Base-by-base conservation (phyloP, 1,140 invertebrate genomes). In the Procambarus clarkii region DNA sequence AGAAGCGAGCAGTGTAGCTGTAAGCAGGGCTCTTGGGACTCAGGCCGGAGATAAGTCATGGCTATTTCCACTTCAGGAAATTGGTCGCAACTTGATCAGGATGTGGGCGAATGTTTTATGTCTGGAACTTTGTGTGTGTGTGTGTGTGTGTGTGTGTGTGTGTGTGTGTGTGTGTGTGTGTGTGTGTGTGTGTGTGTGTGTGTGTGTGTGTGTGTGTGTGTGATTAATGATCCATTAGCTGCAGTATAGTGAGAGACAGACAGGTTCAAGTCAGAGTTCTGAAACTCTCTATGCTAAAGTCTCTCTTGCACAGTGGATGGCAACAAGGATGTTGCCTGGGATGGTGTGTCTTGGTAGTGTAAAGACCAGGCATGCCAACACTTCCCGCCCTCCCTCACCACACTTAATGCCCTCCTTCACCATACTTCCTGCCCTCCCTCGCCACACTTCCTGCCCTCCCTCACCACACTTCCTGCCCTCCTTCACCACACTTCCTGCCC, bases 91-190 rank as follows among this genome's bases (percentile, higher is more conserved):
- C n/a, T 21, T 24, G 11, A 34, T 74, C 69, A 74, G 69, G 24
- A 34, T 3, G 2, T 74, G n/a, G n/a, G n/a, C 2, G 69, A 74
- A 74, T 74, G 7, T 74, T 74, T 24, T 7, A 74, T 24, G 80
- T 60, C 54, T 3, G 81, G 0, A n/a, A 44, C 3, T 64, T 50
- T 60, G 13, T 4, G 58, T 13, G 81, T 60, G n/a, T 64, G n/a
- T 54, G 50, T 54, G 50, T 54, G 50, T 21, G 44, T 21, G 18
- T 21, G 44, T 21, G 18, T 21, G 78, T 45, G 78, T 45, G 78
- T 79, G 78, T 45, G 78, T 45, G 78, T 79, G 78, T 8, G 78
- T 45, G 78, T 79, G 78, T 45, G 78, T 45, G 78, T 79, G 78
- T 45, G 78, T 45, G 78, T 79, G 78, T 45, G 7, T 74, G 71